Base-by-base conservation (phyloP, 1,140 invertebrate species). In the Meteorus sp. region DNA sequence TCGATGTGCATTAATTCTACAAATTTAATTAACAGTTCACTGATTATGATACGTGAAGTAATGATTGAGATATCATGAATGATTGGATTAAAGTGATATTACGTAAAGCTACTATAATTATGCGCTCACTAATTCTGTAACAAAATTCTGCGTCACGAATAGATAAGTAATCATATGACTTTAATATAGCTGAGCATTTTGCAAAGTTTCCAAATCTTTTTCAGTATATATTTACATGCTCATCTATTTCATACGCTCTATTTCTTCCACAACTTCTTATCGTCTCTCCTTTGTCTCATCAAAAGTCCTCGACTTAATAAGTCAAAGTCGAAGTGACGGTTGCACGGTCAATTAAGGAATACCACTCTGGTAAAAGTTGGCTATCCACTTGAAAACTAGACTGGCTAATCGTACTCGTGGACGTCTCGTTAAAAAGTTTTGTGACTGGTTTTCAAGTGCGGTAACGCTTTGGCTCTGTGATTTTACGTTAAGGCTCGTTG, bases 131-230 rank as follows among this genome's bases (percentile, higher is more conserved):
- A 22, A 25, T 8, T 44, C 19, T 25, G n/a, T 44, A 55, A 55
- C 37, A 43, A 19, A 43, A 44, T 55, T 55, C 52, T 23, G 44
- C 22, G 37, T 31, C 52, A 55, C 52, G 37, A n/a, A n/a, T n/a
- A n/a, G 52, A 55, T 55, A 39, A 55, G 37, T 55, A 55, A 55
- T 55, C 52, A 29, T 55, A 39, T 29, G 37, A 55, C 52, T 55
- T 39, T 37, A 55, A 39, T 43, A 44, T 20, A 27, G 47, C 47
- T 51, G 3, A 17, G 17, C 25, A 20, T 31, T 31, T 31, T 8
- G 6, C 1, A 31, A 8, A 31, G 45, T 22, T 48, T 48, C 17
- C 25, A 27, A 19, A 13, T 27, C 45, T 15, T 29, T 25, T 22
- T 48, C 23, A 13, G 5, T 50, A 50, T 50, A 50, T 48, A 48